phyloP scores from a whole-genome alignment of 2,888 invertebrate genomes.

The Cylindroiulus punctatus region DNA sequence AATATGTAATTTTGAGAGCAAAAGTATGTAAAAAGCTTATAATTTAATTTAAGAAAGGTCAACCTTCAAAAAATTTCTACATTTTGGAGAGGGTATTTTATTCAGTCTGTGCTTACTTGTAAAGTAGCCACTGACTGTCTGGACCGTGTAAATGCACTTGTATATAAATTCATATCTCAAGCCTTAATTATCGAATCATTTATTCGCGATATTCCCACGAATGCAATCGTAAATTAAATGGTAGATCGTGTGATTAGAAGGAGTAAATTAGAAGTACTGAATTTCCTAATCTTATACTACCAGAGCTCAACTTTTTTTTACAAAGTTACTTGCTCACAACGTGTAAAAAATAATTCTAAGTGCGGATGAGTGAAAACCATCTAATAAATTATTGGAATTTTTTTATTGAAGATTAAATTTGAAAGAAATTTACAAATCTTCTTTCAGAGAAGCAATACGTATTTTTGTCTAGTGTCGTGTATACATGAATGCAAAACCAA shows the following conservation, averaged over 20 bases:
- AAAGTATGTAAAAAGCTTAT: no score
- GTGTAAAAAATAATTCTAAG: constrained; percentile 39
- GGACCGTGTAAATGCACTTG: neutral
- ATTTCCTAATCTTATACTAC: neutral
- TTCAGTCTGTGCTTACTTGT: no score
- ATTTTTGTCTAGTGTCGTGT: constrained; percentile 44
- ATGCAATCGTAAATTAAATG: constrained; percentile 11
- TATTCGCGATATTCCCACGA: neutral
- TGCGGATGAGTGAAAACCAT: constrained; percentile 34
- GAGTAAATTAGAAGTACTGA: neutral
- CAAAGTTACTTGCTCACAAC: constrained; percentile 30
- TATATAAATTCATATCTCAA: neutral
- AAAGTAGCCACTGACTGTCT: no score
- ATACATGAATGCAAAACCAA: constrained; percentile 44
- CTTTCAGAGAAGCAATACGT: constrained; percentile 47
- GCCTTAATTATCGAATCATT: neutral
- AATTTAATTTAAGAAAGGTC: no score
- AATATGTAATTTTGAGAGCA: no score
- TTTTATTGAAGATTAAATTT: constrained; percentile 34
- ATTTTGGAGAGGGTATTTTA: no score
- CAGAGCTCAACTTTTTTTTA: constrained; percentile 43
- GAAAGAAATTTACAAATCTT: constrained; percentile 47
- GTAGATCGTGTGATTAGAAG: neutral
- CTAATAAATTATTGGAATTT: constrained; percentile 45
- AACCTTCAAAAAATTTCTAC: no score